Evolutionary conservation across 2,113 vertebrate genomes (phyloP), one percentile per base, ranked within the genome.

Genomic region (Pelmatolapia mariae): DNA sequence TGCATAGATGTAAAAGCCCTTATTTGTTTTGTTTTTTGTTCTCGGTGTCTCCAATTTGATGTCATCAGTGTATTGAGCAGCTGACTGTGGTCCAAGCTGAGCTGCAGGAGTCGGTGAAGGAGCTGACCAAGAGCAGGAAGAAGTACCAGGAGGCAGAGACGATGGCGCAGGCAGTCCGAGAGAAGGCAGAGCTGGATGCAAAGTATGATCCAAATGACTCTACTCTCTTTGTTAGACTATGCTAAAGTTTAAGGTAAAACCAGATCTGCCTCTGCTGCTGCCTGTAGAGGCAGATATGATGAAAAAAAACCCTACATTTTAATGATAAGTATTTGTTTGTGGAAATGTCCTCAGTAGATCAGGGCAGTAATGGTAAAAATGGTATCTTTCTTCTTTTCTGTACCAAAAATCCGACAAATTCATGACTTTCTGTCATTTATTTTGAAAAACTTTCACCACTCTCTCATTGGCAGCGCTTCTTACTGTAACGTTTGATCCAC

Each of bases 71-170:
- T 10, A 97, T 99, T 66, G 98, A 99, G 87, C 98, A 98, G 95
- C 95, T 99, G 97, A 98, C 97, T 6, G 97, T 96, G 93, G 98
- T 98, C 95, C 99, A 99, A 92, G 96, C 97, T 3, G 99, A 99
- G 94, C 96, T 99, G 84, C 99, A 99, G 94, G 98, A 99, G 87
- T 99, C 98, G 2, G 98, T 99, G 89, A 99, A 99, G 96, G 99
- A 99, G 94, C 97, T 99, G 96, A 97, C 97, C 83, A 99, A 99
- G 96, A 98, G 97, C 96, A 98, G 98, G 93, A 99, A 99, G 97
- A 99, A 99, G 93, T 99, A 99, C 96, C 98, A 98, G 95, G 99
- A 99, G 96, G 97, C 97, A 2, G 98, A 99, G 95, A 97, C 98
- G 90, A 98, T 99, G 98, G 99, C 98, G 10, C 99, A 99, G 76